These are phyloP conservation scores for Tenebrio molitor DNA, from an alignment of 1,140 invertebrate genomes.

Conservation along the genomic window DNA sequence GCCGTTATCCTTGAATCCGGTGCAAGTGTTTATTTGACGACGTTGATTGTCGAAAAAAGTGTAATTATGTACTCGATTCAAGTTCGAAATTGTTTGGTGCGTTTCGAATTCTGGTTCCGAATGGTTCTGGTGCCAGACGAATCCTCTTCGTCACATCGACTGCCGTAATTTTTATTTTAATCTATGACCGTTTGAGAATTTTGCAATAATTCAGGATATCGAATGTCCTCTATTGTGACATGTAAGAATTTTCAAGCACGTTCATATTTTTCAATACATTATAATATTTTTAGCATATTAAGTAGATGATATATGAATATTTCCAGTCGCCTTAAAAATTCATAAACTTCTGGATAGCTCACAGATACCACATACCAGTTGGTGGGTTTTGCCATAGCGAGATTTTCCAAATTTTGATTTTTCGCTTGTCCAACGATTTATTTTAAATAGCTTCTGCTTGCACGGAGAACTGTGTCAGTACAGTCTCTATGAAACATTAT, in stretches of 20 bases:
- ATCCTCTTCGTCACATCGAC: too few relatives aligned
- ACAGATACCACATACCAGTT: too few relatives aligned
- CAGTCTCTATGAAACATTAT: not conserved
- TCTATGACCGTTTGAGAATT: slow-evolving; percentile 26
- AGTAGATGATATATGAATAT: slow-evolving; percentile 7
- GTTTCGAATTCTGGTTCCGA: too few relatives aligned
- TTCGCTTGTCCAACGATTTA: not conserved
- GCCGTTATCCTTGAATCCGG: slow-evolving; percentile 19
- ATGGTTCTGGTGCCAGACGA: too few relatives aligned
- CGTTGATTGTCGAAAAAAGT: not conserved
- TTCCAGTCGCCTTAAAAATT: not conserved
- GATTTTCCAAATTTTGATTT: too few relatives aligned
- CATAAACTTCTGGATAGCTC: not conserved
- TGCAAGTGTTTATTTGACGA: not conserved
- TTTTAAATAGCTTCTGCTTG: not conserved
- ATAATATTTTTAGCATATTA: slow-evolving; percentile 33
- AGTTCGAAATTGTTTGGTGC: not conserved
- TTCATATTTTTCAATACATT: slow-evolving; percentile 37
- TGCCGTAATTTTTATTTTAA: slow-evolving; percentile 19
- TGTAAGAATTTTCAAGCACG: not conserved
- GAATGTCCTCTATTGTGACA: not conserved
- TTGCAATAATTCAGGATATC: slow-evolving; percentile 13
- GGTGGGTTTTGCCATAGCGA: too few relatives aligned
- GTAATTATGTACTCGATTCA: slow-evolving; percentile 4
- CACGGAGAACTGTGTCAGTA: not conserved